A percentile compares a stretch with the other conserved stretches of the same genome.
Evolutionary conservation across 1,140 invertebrate species (phyloP).

Genomic region (Papilio polyxenes): DNA sequence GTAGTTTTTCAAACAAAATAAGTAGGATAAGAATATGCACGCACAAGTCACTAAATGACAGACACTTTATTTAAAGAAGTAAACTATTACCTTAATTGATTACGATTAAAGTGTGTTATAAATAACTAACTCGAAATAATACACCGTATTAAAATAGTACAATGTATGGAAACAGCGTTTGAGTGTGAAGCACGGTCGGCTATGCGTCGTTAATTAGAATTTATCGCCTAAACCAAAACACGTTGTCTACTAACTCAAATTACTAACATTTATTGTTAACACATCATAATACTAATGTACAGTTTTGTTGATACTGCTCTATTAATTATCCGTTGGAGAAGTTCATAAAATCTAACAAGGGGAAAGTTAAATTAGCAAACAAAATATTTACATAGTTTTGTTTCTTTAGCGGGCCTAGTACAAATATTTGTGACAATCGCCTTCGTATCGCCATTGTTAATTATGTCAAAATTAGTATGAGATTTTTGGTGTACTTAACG

Average conservation of each 20-base stretch:
- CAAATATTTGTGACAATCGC: too few relatives aligned
- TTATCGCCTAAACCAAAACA: constrained; percentile 56
- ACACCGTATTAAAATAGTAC: background rate
- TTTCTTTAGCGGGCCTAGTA: background rate
- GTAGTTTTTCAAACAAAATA: background rate
- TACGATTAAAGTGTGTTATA: background rate
- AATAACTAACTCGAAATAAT: background rate
- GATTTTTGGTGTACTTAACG: too few relatives aligned
- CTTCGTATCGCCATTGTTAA: too few relatives aligned
- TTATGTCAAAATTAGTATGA: too few relatives aligned
- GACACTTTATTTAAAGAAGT: too few relatives aligned
- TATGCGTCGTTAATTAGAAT: constrained; percentile 57
- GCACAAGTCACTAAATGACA: too few relatives aligned
- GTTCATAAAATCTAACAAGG: background rate
- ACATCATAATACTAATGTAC: constrained; percentile 56
- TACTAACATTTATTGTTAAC: constrained; percentile 58
- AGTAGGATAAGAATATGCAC: background rate
- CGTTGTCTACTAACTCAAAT: constrained; percentile 57
- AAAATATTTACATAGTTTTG: constrained; percentile 5
- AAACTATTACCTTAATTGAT: background rate
- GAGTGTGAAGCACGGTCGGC: constrained; percentile 44
- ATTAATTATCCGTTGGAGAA: constrained; percentile 37
- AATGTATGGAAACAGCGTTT: constrained; percentile 18
- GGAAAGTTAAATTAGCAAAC: background rate
- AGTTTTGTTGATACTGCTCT: constrained; percentile 32